Base-by-base conservation (phyloP, 2,888 invertebrate genomes). In the Beris chalybata region DNA sequence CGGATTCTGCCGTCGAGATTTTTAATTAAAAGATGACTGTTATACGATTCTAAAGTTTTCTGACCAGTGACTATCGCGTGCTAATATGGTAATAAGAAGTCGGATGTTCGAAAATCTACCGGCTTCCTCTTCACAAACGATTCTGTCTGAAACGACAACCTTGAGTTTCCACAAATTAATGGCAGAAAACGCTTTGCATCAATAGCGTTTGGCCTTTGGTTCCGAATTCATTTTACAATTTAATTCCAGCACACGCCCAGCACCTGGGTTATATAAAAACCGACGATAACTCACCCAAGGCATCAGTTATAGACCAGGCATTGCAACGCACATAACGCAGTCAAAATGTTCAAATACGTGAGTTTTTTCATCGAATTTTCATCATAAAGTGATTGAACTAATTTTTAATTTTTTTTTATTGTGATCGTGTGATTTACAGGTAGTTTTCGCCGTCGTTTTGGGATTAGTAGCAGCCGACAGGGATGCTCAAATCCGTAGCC, bases 391-490 rank as follows among this genome's bases (percentile, higher is more conserved):
- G 9, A 38, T 38, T 38, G 38, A 22, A 22, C 22, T 22, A 22
- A 22, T 22, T 22, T 22, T 22, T 38, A 38, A 15, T 7, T 38
- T 15, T 31, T 13, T 15, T 15, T 7, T 38, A 48, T 48, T 9
- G 22, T 5, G 4, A 15, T 45, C 9, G 11, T 59, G 30, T 13
- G 30, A 31, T 31, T 56, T 61, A 12, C 72, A 77, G 71, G 69
- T 78, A 31, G 72, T 73, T 64, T 65, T 74, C 53, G 71, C 73
- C 48, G 71, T 72, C 61, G 70, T 72, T 55, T 58, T 75, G 5
- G 65, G 73, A 32, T 65, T 73, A n/a, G 72, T 73, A 56, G 75
- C 76, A 43, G 75, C 74, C 12, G 78, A 79, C 71, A 77, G 74
- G 15, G 69, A 56, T 11, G 79, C 79, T 3, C 74, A 78, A 56